Evolutionary conservation across 2,113 vertebrate species (phyloP).

Genomic region (Thermophis baileyi): DNA sequence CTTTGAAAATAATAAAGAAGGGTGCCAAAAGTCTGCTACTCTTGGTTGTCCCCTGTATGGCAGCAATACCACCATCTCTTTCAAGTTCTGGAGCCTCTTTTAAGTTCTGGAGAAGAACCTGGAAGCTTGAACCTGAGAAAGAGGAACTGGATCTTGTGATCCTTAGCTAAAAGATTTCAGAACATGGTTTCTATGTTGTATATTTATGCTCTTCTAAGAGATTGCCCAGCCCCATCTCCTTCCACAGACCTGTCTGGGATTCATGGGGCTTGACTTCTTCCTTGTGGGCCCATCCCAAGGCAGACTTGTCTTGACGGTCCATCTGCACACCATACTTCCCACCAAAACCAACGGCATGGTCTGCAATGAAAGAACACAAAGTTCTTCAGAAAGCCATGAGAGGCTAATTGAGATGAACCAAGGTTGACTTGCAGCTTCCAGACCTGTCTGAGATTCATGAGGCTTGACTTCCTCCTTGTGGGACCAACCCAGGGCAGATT

Average conservation of each 20-base stretch:
- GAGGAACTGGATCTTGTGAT: neutral
- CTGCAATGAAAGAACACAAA: conserved; percentile 32
- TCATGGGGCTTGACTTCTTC: conserved; percentile 58
- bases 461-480: neutral
- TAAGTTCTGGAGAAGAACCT: neutral
- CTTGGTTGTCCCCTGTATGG: neutral
- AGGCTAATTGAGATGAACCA: too few species aligned
- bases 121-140: neutral
- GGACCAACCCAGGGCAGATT: neutral
- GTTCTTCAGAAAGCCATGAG: neutral
- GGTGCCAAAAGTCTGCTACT: neutral
- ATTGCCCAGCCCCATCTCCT: neutral
- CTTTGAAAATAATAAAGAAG: neutral
- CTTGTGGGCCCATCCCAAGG: conserved; percentile 67
- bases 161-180: neutral
- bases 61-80: neutral
- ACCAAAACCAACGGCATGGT: conserved; percentile 63
- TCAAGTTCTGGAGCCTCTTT: neutral
- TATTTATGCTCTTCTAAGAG: neutral
- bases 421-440: neutral
- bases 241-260: conserved; percentile 30
- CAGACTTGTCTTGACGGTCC: conserved; percentile 79
- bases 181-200: neutral
- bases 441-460: conserved; percentile 23
- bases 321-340: conserved; percentile 81